A percentile compares a stretch with the other conserved stretches of the same genome.
Evolutionary conservation across 2,888 invertebrate genomes (phyloP).

Genomic region (Drosophila limbata): DNA sequence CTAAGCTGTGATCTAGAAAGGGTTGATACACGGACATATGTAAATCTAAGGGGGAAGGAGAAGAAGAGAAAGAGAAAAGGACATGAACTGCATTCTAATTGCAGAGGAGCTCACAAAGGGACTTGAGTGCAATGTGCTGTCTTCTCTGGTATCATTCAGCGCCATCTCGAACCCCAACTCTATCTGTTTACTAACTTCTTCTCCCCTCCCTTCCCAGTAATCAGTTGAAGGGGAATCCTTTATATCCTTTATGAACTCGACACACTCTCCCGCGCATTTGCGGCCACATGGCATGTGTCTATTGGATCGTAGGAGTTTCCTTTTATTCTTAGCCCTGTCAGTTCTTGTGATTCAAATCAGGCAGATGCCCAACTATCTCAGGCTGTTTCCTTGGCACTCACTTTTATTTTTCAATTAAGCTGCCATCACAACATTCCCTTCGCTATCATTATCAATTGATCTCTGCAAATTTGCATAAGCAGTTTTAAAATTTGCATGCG

Average conservation of each 20-base stretch:
- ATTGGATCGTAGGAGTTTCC: conserved; percentile 6
- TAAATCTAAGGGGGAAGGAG: background rate
- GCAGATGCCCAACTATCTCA: conserved; percentile 38
- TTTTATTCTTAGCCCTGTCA: background rate
- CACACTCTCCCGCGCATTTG: conserved; percentile 63
- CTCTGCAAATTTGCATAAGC: conserved; percentile 44
- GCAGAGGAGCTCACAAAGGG: conserved; percentile 28
- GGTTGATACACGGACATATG: conserved; percentile 3
- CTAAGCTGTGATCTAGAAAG: conserved; percentile 18
- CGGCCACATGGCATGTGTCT: conserved; percentile 62
- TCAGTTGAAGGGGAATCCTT: conserved; percentile 55
- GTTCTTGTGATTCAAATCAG: conserved; percentile 40
- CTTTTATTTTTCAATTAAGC: conserved; percentile 50
- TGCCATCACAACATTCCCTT: conserved; percentile 55
- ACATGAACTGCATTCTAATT: conserved; percentile 73
- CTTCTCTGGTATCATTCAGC: conserved; percentile 29
- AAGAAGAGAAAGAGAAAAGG: background rate
- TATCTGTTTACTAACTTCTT: conserved; percentile 8
- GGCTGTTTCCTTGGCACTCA: background rate
- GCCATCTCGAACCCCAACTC: conserved; percentile 42
- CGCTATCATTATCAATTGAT: conserved; percentile 48
- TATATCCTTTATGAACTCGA: conserved; percentile 33
- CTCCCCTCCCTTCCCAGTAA: conserved; percentile 21
- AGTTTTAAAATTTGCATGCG: conserved; percentile 40
- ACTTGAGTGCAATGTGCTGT: conserved; percentile 25